Evolutionary conservation across 2,888 invertebrate genomes (phyloP), one percentile per base, ranked within the genome.

Genomic region (Dromius quadrimaculatus): DNA sequence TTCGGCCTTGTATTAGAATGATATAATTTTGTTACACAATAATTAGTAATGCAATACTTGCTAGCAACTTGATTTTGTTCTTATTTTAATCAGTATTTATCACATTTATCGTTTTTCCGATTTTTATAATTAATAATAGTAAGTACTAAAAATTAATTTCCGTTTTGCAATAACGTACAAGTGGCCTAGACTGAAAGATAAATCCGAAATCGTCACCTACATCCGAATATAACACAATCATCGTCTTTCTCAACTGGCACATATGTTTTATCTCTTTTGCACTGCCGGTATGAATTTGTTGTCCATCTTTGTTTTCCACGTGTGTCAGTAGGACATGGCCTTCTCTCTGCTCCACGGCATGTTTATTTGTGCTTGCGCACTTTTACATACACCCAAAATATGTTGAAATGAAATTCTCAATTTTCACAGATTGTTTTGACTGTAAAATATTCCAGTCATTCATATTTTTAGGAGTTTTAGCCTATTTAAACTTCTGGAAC

Each of bases 141-240:
- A 41, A 41, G 2, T 54, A 20, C 47, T 8, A 5, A 20, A 47
- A 47, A 47, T 15, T 28, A 54, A 54, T 54, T 50, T 54, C 50
- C 50, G 50, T 54, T 54, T 54, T 54, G 50, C 50, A 54, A 28
- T n/a, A n/a, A n/a, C 28, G 4, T 5, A 54, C 28, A 28, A 59
- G 20, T 59, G 59, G 36, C 59, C 59, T 59, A 59, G 59, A 59
- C 59, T 36, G 36, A 17, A n/a, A 54, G 59, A 36, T 59, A 36
- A 36, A 59, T 45, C 64, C 64, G 45, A 64, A 64, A 64, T 43
- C 64, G 64, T 64, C 64, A 64, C 64, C 64, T 64, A 64, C 64
- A 64, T 64, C 62, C 62, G 62, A 62, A 62, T 62, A 62, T 43
- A 41, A 62, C 43, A 62, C 62, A 62, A 54, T 54, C 45, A 45